A percentile compares a stretch with the other conserved stretches of the same genome.
These are phyloP conservation scores for Sapajus apella DNA, from an alignment of 2,113 vertebrate species.

Conservation along the genomic window DNA sequence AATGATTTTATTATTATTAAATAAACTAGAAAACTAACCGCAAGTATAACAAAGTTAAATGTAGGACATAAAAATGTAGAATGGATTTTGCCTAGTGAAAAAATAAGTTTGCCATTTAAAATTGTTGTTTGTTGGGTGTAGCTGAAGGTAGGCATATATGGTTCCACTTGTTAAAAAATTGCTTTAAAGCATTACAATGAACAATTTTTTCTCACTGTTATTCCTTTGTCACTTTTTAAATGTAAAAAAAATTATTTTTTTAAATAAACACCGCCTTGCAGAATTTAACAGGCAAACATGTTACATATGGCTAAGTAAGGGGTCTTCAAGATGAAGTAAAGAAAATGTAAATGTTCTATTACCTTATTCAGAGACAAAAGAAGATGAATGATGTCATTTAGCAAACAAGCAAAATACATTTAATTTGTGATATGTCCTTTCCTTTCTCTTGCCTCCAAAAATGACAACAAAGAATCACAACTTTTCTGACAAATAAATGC, in stretches of 20 bases:
- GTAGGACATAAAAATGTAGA: constrained; percentile 44
- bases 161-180: constrained; percentile 42
- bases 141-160: background rate
- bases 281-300: constrained; percentile 35
- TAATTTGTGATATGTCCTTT: background rate
- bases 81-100: constrained; percentile 68
- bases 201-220: background rate
- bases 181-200: constrained; percentile 23
- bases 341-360: constrained; percentile 37
- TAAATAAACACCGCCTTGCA: constrained; percentile 21
- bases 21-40: constrained; percentile 61
- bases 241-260: background rate
- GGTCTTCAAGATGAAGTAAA: background rate
- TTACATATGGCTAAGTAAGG: constrained; percentile 11
- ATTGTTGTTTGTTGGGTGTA: constrained; percentile 67
- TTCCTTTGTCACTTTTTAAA: background rate
- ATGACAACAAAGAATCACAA: background rate
- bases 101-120: constrained; percentile 61
- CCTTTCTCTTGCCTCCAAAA: constrained; percentile 18
- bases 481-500: constrained; percentile 25
- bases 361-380: constrained; percentile 37
- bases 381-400: background rate
- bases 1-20: constrained; percentile 38
- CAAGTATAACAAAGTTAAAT: constrained; percentile 55
- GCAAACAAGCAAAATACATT: constrained; percentile 34